Base-by-base conservation (phyloP, 1,140 invertebrate genomes). In the Nylanderia fulva region DNA sequence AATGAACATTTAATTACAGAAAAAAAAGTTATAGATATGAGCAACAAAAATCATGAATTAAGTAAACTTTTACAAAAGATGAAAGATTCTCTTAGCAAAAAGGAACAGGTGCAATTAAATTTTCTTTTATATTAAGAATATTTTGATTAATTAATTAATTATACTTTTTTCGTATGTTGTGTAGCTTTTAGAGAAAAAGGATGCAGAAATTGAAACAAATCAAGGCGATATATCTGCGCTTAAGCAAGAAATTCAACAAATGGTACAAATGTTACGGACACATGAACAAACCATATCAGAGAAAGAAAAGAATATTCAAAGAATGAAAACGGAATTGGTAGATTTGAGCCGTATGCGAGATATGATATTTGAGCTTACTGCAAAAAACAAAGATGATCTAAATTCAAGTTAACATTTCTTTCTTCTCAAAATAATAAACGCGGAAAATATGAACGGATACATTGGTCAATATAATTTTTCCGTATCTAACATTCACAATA, bases 311-410 rank as follows among this genome's bases (percentile, higher is more conserved):
- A 82, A 29, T 54, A 88, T 92, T 36, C 21, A 90, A 56, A 93
- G 89, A 80, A 77, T 93, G 72, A 84, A 82, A 66, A 39, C 29
- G 7, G 93, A 94, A 74, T 80, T 94, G n/a, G 83, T 69, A 27
- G 90, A 93, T 60, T 80, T 94, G 13, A 92, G 91, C 75, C 89
- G 91, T 39, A 94, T 94, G 93, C 79, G 93, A n/a, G 93, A 93
- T 60, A 93, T 93, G 92, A 94, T 94, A 8, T 93, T 93, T 24
- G 89, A 93, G 36, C 82, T 94, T 29, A 93, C 93, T 61, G 92
- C 92, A 8, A 92, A 93, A 63, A 93, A 93, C 60, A 94, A 93
- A 48, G 91, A 92, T 60, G 90, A 91, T 39, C 58, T 91, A 52
- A 86, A 54, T 58, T 54, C 83, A 48, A 91, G 82, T 54, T 91